Percentiles rank a stretch among this genome's conserved stretches.
These are phyloP conservation scores for Vultur gryphus DNA, from an alignment of 2,797 vertebrate genomes.

Conservation along the genomic window DNA sequence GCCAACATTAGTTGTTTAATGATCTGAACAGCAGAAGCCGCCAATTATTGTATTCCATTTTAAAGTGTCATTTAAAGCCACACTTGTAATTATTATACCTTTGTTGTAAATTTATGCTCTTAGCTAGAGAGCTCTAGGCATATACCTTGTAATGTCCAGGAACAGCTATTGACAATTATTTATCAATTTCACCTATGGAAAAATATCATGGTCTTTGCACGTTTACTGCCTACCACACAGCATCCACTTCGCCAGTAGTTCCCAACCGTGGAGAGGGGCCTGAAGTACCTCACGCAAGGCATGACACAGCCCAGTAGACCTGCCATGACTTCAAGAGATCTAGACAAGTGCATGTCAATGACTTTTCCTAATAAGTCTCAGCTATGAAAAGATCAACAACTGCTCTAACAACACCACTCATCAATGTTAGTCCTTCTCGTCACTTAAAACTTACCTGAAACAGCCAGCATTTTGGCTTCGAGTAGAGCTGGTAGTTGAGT, in stretches of 20 bases:
- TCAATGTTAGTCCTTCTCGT: not conserved
- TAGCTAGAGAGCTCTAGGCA: not conserved
- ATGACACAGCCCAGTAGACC: accelerated
- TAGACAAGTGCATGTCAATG: not conserved
- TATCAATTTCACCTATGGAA: not conserved
- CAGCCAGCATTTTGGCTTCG: constrained; percentile 86
- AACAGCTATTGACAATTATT: not conserved
- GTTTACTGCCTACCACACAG: not conserved
- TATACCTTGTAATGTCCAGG: not conserved
- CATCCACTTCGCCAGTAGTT: not conserved
- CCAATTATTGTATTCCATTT: constrained; percentile 47
- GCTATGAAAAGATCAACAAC: not conserved
- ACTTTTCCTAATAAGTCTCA: not conserved
- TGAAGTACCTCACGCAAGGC: not conserved
- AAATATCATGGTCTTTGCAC: not conserved
- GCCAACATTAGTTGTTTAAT: constrained; percentile 58
- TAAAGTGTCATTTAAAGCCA: constrained; percentile 48
- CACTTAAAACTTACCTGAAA: constrained; percentile 80
- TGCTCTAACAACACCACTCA: not conserved
- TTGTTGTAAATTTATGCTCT: constrained; percentile 9
- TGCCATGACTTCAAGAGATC: not conserved
- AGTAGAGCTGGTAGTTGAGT: constrained; percentile 83
- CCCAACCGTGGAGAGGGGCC: accelerated
- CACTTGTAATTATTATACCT: constrained; percentile 41
- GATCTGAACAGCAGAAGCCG: constrained; percentile 58